Evolutionary conservation across 2,113 vertebrate species (phyloP), one percentile per base, ranked within the genome.

Genomic region (Nesoenas mayeri): DNA sequence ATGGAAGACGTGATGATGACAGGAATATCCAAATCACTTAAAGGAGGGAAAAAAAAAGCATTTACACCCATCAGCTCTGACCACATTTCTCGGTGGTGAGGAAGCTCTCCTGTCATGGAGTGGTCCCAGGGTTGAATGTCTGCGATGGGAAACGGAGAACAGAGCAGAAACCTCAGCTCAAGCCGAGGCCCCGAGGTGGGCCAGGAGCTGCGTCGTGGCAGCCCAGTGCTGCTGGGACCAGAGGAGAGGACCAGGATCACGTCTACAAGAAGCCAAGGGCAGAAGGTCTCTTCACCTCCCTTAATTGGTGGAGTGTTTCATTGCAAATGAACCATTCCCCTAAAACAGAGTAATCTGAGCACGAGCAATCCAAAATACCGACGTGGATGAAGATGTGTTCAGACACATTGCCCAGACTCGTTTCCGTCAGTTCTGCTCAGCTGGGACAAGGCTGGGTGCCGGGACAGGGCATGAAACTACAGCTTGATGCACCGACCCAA

Each of bases 361-460:
- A 71, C 0, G 6, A 88, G 15, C 6, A 15, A 50, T 25, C 28
- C 1, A 0, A 28, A 47, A 53, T 15, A 18, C 32, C 24, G 26
- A 6, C 51, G 28, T 16, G 48, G 54, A 15, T 26, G 64, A 40
- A 0, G 5, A 31, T 24, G 57, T 50, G 16, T 38, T 34, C 69
- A 65, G 50, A 34, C 42, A 16, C 19, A 7, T 22, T 25, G 34
- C 36, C 57, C 34, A 25, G 48, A 31, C 10, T 32, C 7, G 8
- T 22, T 62, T 54, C 72, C 4, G 0, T 22, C 66, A 34, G 48
- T 57, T 83, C 61, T 73, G 42, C 36, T 21, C 56, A 64, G 54
- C 18, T 1, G 1, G 57, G 40, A 20, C 0, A 8, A 53, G 29
- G 24, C 61, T 0, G 3, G 20, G 12, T 48, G 53, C 31, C 26